Evolutionary conservation across 2,797 vertebrate species (phyloP), one percentile per base, ranked within the genome.

Genomic region (Sebastes melanostomus): DNA sequence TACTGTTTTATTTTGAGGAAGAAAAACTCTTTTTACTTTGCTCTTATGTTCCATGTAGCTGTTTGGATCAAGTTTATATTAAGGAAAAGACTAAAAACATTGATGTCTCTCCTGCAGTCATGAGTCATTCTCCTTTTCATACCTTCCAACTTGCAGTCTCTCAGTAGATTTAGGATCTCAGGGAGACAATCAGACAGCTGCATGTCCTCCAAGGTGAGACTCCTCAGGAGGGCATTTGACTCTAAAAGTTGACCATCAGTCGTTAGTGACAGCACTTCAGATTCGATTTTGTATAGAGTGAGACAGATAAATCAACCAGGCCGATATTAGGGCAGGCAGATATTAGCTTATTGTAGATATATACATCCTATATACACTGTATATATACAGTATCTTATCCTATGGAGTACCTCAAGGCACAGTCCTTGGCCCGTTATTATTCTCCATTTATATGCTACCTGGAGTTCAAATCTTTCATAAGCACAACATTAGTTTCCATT

Each of bases 131-230:
- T 62, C 8, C 4, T 11, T 10, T n/a, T 38, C 61, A 91, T 94
- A 98, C 97, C 97, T 96, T 97, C 95, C 66, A 98, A 88, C 85
- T 90, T 68, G 6, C 95, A 95, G 83, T 91, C 88, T 79, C 93
- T 94, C 80, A 98, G 93, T 46, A 98, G 93, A 78, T 94, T 90
- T 34, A 98, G 89, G 91, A 99, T 95, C 83, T 97, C 96, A 3
- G 90, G 93, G 60, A 96, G 96, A 91, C 96, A 96, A 27, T 96
- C 95, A 8, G 96, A 95, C 84, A 99, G 92, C 81, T 97, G 98
- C 75, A 97, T 84, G 67, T 98, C 97, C 11, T 98, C 96, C 87
- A 98, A 91, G 70, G 80, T 94, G 70, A 99, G 91, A 74, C 92
- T 95, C 89, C 90, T 96, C 89, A 98, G 81, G 46, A 83, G 18